Percentiles rank a stretch among this genome's conserved stretches.
phyloP scores from a whole-genome alignment of 2,797 vertebrate species.

The Synaphobranchus kaupii region DNA sequence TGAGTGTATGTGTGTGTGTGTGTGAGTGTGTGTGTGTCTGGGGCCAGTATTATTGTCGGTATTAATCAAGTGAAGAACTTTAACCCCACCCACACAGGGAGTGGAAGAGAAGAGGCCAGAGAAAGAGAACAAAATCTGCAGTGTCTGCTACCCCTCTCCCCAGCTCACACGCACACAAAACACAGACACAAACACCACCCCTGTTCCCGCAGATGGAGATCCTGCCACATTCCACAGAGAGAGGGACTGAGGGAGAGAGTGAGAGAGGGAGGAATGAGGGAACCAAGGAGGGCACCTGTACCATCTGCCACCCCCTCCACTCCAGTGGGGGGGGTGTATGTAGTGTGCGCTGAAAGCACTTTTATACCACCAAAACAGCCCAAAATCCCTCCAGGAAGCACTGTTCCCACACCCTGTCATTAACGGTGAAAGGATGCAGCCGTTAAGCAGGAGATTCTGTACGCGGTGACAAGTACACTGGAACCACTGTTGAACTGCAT shows the following conservation, averaged over 20 bases:
- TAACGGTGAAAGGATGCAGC: background rate
- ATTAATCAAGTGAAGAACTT: slow-evolving; percentile 2
- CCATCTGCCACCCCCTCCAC: background rate
- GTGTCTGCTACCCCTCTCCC: background rate
- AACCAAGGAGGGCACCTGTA: background rate
- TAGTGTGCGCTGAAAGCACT: background rate
- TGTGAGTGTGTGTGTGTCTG: background rate
- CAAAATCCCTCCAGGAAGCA: background rate
- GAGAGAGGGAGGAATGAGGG: background rate
- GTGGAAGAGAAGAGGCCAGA: too few relatives aligned
- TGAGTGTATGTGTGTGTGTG: too few relatives aligned
- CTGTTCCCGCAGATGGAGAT: background rate
- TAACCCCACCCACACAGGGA: too few relatives aligned
- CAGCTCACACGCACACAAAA: too few relatives aligned
- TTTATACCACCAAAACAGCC: background rate
- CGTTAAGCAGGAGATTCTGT: background rate
- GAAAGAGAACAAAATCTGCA: background rate
- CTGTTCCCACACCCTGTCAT: background rate
- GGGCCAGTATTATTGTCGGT: background rate
- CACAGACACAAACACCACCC: too few relatives aligned
- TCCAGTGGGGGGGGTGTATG: too few relatives aligned
- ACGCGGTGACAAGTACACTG: background rate
- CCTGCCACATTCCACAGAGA: background rate
- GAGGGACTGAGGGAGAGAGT: background rate
- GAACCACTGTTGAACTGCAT: background rate